Evolutionary conservation across 2,888 invertebrate genomes (phyloP).

Genomic region (Dastarcus helophoroides): DNA sequence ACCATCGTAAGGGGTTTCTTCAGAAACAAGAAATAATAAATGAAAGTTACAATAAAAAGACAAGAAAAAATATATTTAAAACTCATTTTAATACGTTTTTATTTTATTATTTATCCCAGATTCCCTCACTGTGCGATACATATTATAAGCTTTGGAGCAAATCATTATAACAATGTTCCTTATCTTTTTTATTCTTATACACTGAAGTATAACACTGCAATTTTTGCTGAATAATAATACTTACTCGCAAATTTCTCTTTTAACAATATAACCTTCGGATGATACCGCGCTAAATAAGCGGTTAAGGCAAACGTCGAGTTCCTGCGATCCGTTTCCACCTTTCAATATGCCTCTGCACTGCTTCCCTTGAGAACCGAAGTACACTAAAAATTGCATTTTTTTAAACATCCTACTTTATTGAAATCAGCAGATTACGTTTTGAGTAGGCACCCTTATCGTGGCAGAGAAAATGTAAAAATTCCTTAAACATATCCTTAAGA

Average conservation of each 20-base stretch:
- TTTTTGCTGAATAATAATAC: slow-evolving; percentile 1
- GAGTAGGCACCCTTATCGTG: slow-evolving; percentile 14
- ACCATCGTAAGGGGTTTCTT: no score
- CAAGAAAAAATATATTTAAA: no score
- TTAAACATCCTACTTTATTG: neutral
- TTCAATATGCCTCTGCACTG: slow-evolving; percentile 6
- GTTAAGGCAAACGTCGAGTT: slow-evolving; percentile 7
- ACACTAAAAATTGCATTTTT: slow-evolving; percentile 7
- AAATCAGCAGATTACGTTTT: slow-evolving; percentile 13
- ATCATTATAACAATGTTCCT: no score
- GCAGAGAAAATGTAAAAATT: slow-evolving; percentile 18
- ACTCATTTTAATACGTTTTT: no score
- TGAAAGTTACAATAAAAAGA: no score
- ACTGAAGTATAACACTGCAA: no score
- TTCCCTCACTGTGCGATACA: no score
- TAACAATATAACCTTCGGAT: slow-evolving; percentile 8
- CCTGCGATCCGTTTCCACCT: slow-evolving; percentile 6
- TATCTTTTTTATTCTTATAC: no score
- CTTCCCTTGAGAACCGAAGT: slow-evolving; percentile 12
- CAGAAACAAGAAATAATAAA: no score
- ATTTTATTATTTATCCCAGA: no score
- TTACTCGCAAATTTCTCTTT: slow-evolving; percentile 9
- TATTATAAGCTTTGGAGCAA: no score
- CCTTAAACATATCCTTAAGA: slow-evolving; percentile 12
- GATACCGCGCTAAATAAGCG: slow-evolving; percentile 5